Base-by-base conservation (phyloP, 2,888 invertebrate genomes). In the Scaptomyza caliginosa region DNA sequence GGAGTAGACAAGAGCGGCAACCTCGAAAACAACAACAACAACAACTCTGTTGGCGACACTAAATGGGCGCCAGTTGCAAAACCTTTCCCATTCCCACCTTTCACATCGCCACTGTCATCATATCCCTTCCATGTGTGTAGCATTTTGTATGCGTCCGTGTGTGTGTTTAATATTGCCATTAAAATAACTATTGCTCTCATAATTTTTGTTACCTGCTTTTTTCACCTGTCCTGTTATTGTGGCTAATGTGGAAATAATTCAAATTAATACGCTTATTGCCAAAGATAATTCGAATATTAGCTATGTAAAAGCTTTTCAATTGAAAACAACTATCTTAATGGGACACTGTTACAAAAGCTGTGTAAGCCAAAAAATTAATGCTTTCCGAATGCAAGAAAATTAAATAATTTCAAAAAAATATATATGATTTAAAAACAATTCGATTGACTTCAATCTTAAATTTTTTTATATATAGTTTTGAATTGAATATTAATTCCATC, bases 41-140 rank as follows among this genome's bases (percentile, higher is more conserved):
- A 43, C 59, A 64, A 45, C 21, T 50, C 39, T 51, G 65, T 28
- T 69, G 86, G 84, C 84, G 78, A 83, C 79, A 62, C 60, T 45
- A 70, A 79, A 60, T 50, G 62, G 86, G 85, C 80, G 85, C 81
- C 80, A 69, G 42, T 55, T 24, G 17, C 39, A 32, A 36, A 32
- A 39, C 34, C 17, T 17, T 17, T 23, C 17, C 17, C 21, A n/a
- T n/a, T n/a, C n/a, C n/a, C n/a, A n/a, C n/a, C 17, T 21, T 17
- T 3, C 11, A 24, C 17, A 23, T 7, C 11, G 10, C 4, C 16
- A 7, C 13, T 30, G 38, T 43, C 52, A 19, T 7, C 23, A 8
- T 17, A 21, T 38, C 17, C 49, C 40, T 23, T 51, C 43, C 43
- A 28, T 67, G 13, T 21, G 26, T 36, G 30, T 68, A 23, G 17